phyloP scores from a whole-genome alignment of 2,797 vertebrate species.

The Threskiornis aethiopicus region DNA sequence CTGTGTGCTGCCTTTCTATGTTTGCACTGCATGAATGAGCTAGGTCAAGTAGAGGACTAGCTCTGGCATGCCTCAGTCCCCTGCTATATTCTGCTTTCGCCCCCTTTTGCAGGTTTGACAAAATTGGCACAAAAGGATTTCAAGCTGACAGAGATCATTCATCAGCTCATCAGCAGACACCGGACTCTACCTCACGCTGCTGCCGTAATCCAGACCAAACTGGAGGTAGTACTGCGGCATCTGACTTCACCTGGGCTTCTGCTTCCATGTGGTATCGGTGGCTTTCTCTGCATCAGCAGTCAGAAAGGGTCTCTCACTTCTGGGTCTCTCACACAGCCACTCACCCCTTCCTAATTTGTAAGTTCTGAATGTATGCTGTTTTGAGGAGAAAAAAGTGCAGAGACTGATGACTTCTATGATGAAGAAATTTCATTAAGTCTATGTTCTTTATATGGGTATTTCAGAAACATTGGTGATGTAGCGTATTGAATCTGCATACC shows the following conservation, averaged over 20 bases:
- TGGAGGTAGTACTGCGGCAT: neutral
- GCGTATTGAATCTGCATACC: neutral
- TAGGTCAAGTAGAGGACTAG: neutral
- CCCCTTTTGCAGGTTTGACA: neutral
- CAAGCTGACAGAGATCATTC: neutral
- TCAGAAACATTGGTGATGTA: neutral
- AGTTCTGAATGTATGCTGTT: neutral
- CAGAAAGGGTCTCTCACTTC: neutral
- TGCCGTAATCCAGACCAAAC: fast-evolving
- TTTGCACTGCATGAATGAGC: neutral
- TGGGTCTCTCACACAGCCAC: neutral
- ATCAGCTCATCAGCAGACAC: fast-evolving
- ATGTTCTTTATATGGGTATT: neutral
- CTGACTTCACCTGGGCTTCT: neutral
- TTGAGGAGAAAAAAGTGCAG: neutral
- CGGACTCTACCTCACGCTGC: fast-evolving
- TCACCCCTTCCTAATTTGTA: neutral
- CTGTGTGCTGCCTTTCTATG: neutral
- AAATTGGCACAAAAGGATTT: neutral
- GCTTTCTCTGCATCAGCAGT: neutral
- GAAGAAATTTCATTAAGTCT: neutral
- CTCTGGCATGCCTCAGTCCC: neutral
- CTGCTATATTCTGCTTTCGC: neutral
- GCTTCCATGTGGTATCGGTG: fast-evolving
- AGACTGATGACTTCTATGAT: neutral